Conservation (phyloP, 2,113 vertebrate species). For the Climacteris rufus region DNA sequence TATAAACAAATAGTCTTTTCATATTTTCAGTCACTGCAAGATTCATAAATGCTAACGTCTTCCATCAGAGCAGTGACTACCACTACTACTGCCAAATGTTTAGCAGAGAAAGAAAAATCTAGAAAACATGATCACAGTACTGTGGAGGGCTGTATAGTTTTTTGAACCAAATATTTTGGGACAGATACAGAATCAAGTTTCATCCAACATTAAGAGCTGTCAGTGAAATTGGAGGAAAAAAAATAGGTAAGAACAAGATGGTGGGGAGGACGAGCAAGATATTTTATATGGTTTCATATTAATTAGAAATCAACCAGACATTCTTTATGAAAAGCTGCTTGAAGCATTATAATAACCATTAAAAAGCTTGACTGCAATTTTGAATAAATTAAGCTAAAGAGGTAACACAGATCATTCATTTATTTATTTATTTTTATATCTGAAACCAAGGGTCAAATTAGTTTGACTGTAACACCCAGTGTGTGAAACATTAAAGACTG, state of each 20-base stretch:
- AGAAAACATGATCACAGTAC: not conserved
- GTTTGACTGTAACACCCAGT: not conserved
- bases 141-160: not conserved
- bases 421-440: not conserved
- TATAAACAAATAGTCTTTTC: not conserved
- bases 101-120: not conserved
- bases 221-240: not conserved
- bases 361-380: not conserved
- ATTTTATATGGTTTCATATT: not conserved
- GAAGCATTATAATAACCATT: not conserved
- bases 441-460: not conserved
- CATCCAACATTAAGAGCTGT: not conserved
- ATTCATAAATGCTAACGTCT: not conserved
- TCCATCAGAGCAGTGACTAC: not conserved
- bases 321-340: not conserved
- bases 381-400: not conserved
- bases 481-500: not conserved
- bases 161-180: not conserved
- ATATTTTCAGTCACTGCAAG: not conserved
- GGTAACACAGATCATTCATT: not conserved
- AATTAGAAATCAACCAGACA: not conserved
- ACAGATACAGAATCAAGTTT: not conserved
- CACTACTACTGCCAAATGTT: not conserved
- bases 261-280: rapidly evolving
- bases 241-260: not conserved